Percentiles rank a stretch among this genome's conserved stretches.
Conservation (phyloP, 1,140 invertebrate genomes). For the Heliconius eleuchia region DNA sequence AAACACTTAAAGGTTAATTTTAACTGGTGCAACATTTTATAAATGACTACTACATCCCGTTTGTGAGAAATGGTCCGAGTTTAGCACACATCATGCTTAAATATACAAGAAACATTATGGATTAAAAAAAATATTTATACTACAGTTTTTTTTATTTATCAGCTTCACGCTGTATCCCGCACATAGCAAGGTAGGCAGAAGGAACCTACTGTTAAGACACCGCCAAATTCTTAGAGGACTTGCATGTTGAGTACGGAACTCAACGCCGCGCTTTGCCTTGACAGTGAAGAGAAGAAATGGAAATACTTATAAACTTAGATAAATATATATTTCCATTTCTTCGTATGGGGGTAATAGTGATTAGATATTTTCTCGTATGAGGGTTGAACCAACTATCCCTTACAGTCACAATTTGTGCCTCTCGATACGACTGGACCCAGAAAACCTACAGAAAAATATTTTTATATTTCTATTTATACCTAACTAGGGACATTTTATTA, state of each 20-base stretch:
- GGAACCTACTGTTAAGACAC: background rate
- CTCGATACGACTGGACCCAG: no score
- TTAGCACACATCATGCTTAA: background rate
- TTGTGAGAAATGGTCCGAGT: conserved; percentile 16
- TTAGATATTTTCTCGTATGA: no score
- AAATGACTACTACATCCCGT: conserved; percentile 13
- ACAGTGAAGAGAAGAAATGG: background rate
- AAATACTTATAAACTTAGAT: background rate
- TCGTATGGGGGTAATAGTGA: no score
- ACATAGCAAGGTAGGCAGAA: background rate
- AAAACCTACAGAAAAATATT: no score
- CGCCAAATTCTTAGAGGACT: background rate
- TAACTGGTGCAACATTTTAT: conserved; percentile 4
- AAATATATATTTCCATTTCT: no score
- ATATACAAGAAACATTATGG: background rate
- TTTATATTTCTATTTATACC: no score
- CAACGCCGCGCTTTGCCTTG: background rate
- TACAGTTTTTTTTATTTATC: background rate
- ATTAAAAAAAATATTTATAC: background rate
- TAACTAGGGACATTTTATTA: no score
- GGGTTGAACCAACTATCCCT: no score
- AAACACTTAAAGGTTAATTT: conserved; percentile 15
- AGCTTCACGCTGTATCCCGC: background rate
- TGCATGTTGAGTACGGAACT: background rate
- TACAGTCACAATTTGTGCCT: no score